Base-by-base conservation (phyloP, 2,797 vertebrate genomes). In the Pangasius macronema region DNA sequence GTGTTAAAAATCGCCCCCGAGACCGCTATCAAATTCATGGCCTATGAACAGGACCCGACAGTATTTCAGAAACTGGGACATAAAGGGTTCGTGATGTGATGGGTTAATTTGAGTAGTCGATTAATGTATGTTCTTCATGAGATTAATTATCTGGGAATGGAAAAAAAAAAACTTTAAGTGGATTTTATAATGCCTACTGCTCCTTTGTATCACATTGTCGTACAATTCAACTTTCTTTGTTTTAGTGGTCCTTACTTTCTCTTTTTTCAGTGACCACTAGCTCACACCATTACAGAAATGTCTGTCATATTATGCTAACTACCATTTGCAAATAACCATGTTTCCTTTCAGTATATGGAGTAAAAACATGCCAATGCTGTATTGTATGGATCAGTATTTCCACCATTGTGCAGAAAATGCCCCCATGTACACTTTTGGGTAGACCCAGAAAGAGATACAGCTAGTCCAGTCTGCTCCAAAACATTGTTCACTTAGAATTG, bases 1-100 rank as follows among this genome's bases (percentile, higher is more conserved):
- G 98, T 99, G 67, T 93, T 99, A 87, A 99, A 99, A 94, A 99
- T 99, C 5, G 98, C 97, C 75, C 98, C 97, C 0, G 97, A 99
- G 95, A 98, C 97, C 0, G 97, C 98, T 86, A 96, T 99, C 92
- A 99, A 99, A 87, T 99, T 98, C 91, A 98, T 95, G 96, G 96
- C 97, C 2, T 99, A 99, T 89, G 98, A 99, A 89, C 96, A 98
- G 97, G n/a, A n/a, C n/a, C n/a, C n/a, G n/a, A n/a, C n/a, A n/a
- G n/a, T n/a, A n/a, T n/a, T n/a, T n/a, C n/a, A n/a, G n/a, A n/a
- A n/a, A n/a, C n/a, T n/a, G n/a, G n/a, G n/a, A n/a, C n/a, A n/a
- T n/a, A n/a, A n/a, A n/a, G n/a, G n/a, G n/a, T n/a, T n/a, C n/a
- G n/a, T n/a, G n/a, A n/a, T n/a, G n/a, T n/a, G n/a, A n/a, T n/a